These are phyloP conservation scores for Chlorospingus semifuscus DNA, from an alignment of 2,797 vertebrate genomes.

Conservation along the genomic window DNA sequence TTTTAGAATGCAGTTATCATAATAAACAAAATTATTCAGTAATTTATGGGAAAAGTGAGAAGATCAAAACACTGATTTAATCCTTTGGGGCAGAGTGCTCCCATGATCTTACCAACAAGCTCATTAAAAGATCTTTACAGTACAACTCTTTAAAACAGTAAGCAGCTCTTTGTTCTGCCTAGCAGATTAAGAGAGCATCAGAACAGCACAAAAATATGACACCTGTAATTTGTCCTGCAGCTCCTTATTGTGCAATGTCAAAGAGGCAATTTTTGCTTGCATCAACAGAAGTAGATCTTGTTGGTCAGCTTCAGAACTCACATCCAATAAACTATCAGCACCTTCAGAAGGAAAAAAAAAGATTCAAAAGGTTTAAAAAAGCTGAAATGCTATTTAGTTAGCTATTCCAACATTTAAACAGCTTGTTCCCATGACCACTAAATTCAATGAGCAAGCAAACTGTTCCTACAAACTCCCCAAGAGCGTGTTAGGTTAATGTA, in stretches of 20 bases:
- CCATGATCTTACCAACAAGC: not conserved
- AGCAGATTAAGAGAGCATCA: not conserved
- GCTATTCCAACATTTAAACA: not conserved
- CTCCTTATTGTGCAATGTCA: constrained; percentile 92
- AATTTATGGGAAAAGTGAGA: constrained; percentile 1
- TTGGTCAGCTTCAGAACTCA: constrained; percentile 79
- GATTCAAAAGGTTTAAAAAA: not conserved
- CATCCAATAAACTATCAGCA: constrained; percentile 74
- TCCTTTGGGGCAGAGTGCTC: not conserved
- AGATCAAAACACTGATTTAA: constrained; percentile 30
- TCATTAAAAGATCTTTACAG: not conserved
- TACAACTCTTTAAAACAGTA: not conserved
- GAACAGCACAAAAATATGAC: constrained; percentile 14
- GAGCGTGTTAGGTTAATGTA: not conserved
- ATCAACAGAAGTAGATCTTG: constrained; percentile 84
- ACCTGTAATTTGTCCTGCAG: constrained; percentile 90
- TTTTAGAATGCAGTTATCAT: not conserved
- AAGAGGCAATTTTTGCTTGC: constrained; percentile 88
- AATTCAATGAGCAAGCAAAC: not conserved
- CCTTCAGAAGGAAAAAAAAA: constrained; percentile 58
- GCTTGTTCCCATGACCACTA: not conserved
- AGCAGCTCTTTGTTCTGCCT: not conserved
- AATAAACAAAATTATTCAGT: not conserved
- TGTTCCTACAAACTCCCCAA: not conserved
- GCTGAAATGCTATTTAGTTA: not conserved